phyloP scores from a whole-genome alignment of 1,140 invertebrate species.

The Procambarus virginalis region DNA sequence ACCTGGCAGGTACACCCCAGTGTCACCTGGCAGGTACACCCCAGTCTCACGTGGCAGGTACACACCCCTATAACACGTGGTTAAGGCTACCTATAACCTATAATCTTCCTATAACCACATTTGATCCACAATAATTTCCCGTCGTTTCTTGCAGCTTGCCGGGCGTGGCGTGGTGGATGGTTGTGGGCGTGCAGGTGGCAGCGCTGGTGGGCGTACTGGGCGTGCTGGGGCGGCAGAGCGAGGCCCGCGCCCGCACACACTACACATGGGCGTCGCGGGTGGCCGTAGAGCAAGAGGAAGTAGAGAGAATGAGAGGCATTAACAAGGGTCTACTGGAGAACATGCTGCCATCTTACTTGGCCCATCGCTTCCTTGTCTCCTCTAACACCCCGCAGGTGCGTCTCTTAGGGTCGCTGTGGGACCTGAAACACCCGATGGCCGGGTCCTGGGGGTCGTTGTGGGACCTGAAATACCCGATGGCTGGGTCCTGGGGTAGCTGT shows the following conservation, averaged over 20 bases:
- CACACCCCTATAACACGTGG: no score
- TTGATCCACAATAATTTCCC: no score
- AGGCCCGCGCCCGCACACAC: constrained; percentile 89
- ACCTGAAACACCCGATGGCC: no score
- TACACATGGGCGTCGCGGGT: constrained; percentile 95
- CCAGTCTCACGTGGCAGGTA: no score
- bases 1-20: no score
- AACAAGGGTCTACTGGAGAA: constrained; percentile 96
- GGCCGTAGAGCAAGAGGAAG: constrained; percentile 93
- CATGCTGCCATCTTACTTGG: constrained; percentile 96
- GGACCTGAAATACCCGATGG: no score
- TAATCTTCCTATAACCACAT: no score
- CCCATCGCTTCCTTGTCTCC: constrained; percentile 87
- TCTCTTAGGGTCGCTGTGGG: neutral
- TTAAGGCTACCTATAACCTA: no score
- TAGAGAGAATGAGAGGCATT: constrained; percentile 95
- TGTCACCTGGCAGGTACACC: no score
- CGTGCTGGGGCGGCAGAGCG: constrained; percentile 88
- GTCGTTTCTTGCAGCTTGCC: constrained; percentile 35
- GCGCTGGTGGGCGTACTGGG: constrained; percentile 81
- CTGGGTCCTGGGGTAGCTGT: no score
- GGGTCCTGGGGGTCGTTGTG: no score
- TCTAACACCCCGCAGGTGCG: constrained; percentile 77
- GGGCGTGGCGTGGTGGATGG: constrained; percentile 64
- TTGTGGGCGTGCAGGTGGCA: constrained; percentile 45